Evolutionary conservation across 2,797 vertebrate genomes (phyloP).

Genomic region (Adrianichthys oophorus): DNA sequence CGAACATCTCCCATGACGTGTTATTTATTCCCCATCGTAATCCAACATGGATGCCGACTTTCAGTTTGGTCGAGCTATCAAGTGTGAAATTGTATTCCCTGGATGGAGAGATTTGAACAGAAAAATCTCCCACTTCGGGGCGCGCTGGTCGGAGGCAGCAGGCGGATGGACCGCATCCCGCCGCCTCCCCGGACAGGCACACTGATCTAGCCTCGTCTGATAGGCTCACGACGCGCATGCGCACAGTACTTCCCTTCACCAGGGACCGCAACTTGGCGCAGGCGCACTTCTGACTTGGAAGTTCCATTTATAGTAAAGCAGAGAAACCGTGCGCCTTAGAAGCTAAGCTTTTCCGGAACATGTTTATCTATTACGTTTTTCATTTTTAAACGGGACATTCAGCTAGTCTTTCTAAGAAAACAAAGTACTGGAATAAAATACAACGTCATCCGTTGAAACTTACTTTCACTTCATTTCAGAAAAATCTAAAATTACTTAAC

Average conservation of each 20-base stretch:
- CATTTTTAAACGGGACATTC: too few relatives aligned
- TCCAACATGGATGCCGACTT: constrained; percentile 60
- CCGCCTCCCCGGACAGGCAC: constrained; percentile 21
- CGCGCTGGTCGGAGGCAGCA: constrained; percentile 34
- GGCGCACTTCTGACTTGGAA: constrained; percentile 40
- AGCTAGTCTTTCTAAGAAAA: too few relatives aligned
- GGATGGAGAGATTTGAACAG: constrained; percentile 59
- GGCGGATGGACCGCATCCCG: constrained; percentile 19
- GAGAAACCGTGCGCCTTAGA: constrained; percentile 46
- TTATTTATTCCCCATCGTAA: constrained; percentile 58
- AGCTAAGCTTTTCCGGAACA: constrained; percentile 29
- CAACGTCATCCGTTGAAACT: too few relatives aligned
- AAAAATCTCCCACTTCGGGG: constrained; percentile 56
- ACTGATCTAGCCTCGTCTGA: constrained; percentile 48
- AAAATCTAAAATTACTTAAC: too few relatives aligned
- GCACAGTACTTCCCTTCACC: constrained; percentile 8
- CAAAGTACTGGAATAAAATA: too few relatives aligned
- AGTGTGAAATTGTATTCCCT: constrained; percentile 59
- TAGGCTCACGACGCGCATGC: constrained; percentile 55
- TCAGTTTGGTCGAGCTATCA: constrained; percentile 66
- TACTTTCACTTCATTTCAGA: too few relatives aligned
- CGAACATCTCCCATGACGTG: constrained; percentile 61
- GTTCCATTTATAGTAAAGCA: constrained; percentile 54
- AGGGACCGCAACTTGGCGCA: constrained; percentile 76
- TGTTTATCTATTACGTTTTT: too few relatives aligned